Evolutionary conservation across 2,113 vertebrate genomes (phyloP), one percentile per base, ranked within the genome.

Genomic region (Gavia stellata): DNA sequence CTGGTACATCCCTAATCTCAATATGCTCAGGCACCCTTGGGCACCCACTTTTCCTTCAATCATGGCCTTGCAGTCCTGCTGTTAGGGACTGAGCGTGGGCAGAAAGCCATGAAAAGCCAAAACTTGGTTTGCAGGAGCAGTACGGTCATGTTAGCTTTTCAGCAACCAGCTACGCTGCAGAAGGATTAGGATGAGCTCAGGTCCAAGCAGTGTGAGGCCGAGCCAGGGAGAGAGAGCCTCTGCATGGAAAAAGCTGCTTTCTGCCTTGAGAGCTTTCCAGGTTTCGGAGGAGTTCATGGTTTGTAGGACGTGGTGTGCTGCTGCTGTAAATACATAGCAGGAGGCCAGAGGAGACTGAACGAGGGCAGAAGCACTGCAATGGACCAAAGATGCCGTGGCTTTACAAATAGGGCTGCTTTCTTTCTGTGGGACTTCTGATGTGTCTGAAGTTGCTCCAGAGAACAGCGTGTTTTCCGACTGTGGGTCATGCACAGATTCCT

Each of bases 291-390:
- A 84, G 33, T 80, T 67, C 36, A 16, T 65, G 55, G 26, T n/a
- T 81, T 4, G 4, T 2, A 74, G 47, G 55, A 58, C 0, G 0
- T 34, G 3, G 6, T 21, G 18, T 0, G 0, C 29, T 65, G 28
- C 40, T 82, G 31, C 61, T 79, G 33, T 77, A 72, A 65, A n/a
- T n/a, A 45, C 26, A 31, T 6, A 79, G n/a, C 44, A 81, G 68
- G n/a, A 96, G 55, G 19, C 34, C 24, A 2, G 4, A 80, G 44
- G 8, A 85, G 28, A 21, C 34, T 65, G 53, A 87, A 45, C 0
- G 12, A 53, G n/a, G 34, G 78, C 53, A 88, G 45, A 65, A 86
- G 31, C 24, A 38, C 38, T 62, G 45, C 62, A 26, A 17, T 11
- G 77, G 36, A 81, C 77, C 25, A 66, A 80, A 79, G 40, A 75